phyloP scores from a whole-genome alignment of 2,888 invertebrate species.

The Troides helena region DNA sequence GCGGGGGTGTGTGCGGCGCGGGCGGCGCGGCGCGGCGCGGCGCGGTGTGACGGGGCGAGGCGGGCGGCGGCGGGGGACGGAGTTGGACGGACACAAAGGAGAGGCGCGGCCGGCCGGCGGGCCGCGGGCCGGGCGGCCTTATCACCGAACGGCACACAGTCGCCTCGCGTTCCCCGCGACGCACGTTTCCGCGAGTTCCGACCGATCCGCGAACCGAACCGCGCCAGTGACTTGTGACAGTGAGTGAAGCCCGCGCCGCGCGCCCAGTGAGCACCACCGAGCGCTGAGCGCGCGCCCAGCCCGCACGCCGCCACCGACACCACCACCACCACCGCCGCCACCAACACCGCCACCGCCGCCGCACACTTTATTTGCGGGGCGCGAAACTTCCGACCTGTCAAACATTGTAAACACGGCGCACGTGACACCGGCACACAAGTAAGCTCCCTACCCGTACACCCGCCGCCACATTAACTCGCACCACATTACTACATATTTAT shows the following conservation, averaged over 20 bases:
- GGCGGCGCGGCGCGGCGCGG: background rate
- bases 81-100: conserved; percentile 78
- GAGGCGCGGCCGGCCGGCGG: conserved; percentile 73
- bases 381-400: conserved; percentile 61
- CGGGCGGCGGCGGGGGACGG: conserved; percentile 45
- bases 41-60: conserved; percentile 39
- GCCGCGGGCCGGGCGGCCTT: conserved; percentile 65
- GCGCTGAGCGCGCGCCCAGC: conserved; percentile 49
- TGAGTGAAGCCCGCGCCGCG: conserved; percentile 48
- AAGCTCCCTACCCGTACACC: conserved; percentile 46
- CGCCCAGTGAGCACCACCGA: conserved; percentile 41
- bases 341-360: conserved; percentile 48
- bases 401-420: conserved; percentile 72
- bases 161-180: conserved; percentile 68
- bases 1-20: background rate
- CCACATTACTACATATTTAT: no score
- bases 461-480: no score
- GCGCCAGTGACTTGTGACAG: conserved; percentile 53
- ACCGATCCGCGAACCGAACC: conserved; percentile 33
- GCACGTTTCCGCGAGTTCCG: conserved; percentile 49
- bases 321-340: no score
- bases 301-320: no score
- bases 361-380: conserved; percentile 51
- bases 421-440: conserved; percentile 70
- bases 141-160: conserved; percentile 71